A percentile compares a stretch with the other conserved stretches of the same genome.
Conservation (phyloP, 2,888 invertebrate genomes). For the Sipha maydis region DNA sequence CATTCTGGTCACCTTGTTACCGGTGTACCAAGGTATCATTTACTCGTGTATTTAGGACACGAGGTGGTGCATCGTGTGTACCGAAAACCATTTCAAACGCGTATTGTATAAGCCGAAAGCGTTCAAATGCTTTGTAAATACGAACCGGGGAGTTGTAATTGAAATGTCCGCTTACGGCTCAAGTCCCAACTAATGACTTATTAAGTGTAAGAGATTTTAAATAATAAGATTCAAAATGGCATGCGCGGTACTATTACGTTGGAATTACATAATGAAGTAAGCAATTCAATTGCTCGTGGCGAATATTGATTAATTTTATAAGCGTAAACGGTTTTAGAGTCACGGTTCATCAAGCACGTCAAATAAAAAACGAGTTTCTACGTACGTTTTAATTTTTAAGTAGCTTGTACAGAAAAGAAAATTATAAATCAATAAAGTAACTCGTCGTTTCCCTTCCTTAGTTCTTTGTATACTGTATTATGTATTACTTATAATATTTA, state of each 20-base stretch:
- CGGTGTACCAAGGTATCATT: background rate
- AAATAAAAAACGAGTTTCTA: slow-evolving; percentile 43
- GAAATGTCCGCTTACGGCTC: background rate
- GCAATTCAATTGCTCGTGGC: slow-evolving; percentile 33
- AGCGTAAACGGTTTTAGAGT: background rate
- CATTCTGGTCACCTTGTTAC: background rate
- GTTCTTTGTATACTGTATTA: background rate
- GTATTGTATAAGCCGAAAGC: background rate
- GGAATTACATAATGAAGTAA: background rate
- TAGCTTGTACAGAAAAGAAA: background rate
- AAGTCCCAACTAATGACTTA: background rate
- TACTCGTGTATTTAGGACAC: background rate
- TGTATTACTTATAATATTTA: background rate
- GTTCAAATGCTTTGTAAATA: background rate
- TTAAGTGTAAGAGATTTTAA: background rate
- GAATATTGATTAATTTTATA: slow-evolving; percentile 28
- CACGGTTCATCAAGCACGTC: slow-evolving; percentile 25
- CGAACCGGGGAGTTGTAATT: background rate
- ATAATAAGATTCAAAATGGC: background rate
- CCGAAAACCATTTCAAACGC: background rate
- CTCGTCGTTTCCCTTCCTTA: background rate
- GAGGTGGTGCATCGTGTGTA: background rate
- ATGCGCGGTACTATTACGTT: background rate
- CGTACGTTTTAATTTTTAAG: slow-evolving; percentile 26
- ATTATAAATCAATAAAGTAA: slow-evolving; percentile 1